Percentiles rank a stretch among this genome's conserved stretches.
phyloP scores from a whole-genome alignment of 2,113 vertebrate genomes.

The Turdus rufiventris region DNA sequence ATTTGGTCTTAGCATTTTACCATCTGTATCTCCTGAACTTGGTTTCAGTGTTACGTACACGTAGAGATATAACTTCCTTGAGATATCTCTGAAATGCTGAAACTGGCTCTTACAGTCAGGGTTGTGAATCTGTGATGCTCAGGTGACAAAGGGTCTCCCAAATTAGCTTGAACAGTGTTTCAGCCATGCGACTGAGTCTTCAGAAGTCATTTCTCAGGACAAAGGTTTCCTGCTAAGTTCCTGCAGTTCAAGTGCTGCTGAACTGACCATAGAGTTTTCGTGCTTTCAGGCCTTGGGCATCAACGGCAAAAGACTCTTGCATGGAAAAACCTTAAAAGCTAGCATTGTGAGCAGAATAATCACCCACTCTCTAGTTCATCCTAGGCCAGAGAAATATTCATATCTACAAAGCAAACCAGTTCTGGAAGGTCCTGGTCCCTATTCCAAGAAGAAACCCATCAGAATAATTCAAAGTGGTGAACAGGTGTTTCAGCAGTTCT shows the following conservation, averaged over 20 bases:
- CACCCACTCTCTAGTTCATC: background rate
- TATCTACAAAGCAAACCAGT: background rate
- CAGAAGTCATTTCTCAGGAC: background rate
- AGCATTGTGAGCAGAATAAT: background rate
- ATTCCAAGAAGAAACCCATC: background rate
- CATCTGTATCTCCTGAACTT: rapidly evolving
- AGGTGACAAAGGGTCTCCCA: background rate
- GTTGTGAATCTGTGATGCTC: background rate
- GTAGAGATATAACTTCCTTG: background rate
- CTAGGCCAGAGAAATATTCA: background rate
- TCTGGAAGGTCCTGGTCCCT: background rate
- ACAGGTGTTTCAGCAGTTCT: background rate
- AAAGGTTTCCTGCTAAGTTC: background rate
- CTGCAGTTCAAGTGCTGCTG: background rate
- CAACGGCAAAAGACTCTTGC: background rate
- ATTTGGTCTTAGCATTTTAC: background rate
- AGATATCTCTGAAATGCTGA: background rate
- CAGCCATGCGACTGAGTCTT: rapidly evolving
- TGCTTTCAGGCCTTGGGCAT: background rate
- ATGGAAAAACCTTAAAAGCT: background rate
- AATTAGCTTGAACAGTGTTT: background rate
- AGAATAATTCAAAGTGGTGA: background rate
- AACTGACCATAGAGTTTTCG: background rate
- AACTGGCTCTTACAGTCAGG: background rate
- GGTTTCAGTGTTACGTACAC: background rate